A percentile compares a stretch with the other conserved stretches of the same genome.
Evolutionary conservation across 2,113 vertebrate genomes (phyloP).

Genomic region (Phyllopteryx taeniolatus): DNA sequence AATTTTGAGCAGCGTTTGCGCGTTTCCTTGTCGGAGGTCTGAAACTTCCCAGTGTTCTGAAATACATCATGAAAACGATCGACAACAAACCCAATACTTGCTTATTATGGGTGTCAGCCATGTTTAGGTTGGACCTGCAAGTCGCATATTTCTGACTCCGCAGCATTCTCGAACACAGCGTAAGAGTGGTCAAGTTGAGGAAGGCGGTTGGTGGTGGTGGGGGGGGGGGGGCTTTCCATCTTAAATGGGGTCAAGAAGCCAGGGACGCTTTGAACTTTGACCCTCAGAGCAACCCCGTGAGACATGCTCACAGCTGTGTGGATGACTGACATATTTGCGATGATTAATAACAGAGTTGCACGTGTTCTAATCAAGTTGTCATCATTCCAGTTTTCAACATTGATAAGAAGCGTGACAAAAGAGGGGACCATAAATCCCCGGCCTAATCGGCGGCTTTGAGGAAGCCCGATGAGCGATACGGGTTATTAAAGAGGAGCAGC

Average conservation of each 20-base stretch:
- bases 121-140: not conserved
- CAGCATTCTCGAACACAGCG: not conserved
- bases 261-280: conserved; percentile 49
- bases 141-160: not conserved
- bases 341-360: not conserved
- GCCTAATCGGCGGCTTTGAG: conserved; percentile 44
- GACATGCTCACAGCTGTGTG: conserved; percentile 18
- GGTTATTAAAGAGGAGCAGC: conserved; percentile 52
- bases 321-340: not conserved
- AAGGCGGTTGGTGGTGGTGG: conserved; percentile 31
- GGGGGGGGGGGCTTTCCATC: conserved; percentile 25
- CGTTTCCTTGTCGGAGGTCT: not conserved
- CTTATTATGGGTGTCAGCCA: not conserved
- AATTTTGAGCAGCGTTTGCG: not conserved
- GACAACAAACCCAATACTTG: not conserved
- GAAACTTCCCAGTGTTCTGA: not conserved
- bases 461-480: conserved; percentile 49
- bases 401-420: conserved; percentile 29
- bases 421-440: conserved; percentile 37
- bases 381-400: not conserved
- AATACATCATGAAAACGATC: not conserved
- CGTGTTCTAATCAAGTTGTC: conserved; percentile 1
- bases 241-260: conserved; percentile 63
- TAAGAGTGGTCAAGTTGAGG: conserved; percentile 1
- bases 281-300: conserved; percentile 26